Evolutionary conservation across 1,140 invertebrate genomes (phyloP), one percentile per base, ranked within the genome.

Genomic region (Drosophila biarmipes): DNA sequence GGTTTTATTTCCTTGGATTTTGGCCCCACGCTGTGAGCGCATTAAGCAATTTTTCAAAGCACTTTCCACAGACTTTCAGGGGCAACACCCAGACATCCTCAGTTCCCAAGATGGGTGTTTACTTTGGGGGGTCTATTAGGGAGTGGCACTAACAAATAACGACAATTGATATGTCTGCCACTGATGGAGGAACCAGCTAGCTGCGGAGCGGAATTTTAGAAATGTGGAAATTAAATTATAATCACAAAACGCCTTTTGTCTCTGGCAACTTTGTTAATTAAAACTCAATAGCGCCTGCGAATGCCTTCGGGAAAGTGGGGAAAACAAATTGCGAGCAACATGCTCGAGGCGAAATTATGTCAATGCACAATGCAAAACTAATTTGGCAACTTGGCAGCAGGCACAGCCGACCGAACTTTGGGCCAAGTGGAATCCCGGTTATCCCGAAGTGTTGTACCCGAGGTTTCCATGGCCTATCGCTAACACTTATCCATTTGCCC

Each of bases 211-310:
- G 43, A 12, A 45, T 34, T 53, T 40, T 52, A 29, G 35, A 58
- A 66, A 68, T 63, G 61, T 72, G 49, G 49, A 82, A 79, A 76
- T 76, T 10, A 78, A 82, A 75, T 87, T 68, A 89, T 71, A 79
- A 66, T 48, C 73, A 63, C 53, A 78, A 67, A 73, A 53, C 52
- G 48, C 63, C 58, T 31, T 75, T 54, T 79, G 63, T 67, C 43
- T 34, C 40, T 29, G 51, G 58, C 62, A 87, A 87, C 82, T 87
- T 87, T 87, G 64, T 89, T 87, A 89, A 87, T 87, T 87, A 87
- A 89, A 87, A 87, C 84, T 87, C 66, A 79, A 87, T 89, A 61
- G 63, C 19, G 48, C 35, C 38, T 24, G 31, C 46, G 58, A 84
- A 74, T 82, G 80, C 80, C 79, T 53, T 27, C 27, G 80, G 62